A percentile compares a stretch with the other conserved stretches of the same genome.
Evolutionary conservation across 2,888 invertebrate genomes (phyloP).

Genomic region (Caenorhabditis sp.): DNA sequence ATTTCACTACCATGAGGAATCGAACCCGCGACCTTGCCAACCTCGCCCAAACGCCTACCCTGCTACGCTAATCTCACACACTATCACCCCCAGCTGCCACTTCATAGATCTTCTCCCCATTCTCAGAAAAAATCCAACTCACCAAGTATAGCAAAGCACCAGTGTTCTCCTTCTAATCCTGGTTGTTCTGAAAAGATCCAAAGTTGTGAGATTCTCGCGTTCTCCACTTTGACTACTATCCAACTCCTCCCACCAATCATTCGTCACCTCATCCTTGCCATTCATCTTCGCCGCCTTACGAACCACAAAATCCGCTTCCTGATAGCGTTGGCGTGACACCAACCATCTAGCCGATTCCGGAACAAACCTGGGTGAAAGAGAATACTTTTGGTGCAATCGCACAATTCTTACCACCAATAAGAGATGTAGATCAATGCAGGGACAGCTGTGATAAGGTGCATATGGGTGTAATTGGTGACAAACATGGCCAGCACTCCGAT

Average conservation of each 20-base stretch:
- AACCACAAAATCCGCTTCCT: slow-evolving; percentile 66
- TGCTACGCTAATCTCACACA: too few species aligned
- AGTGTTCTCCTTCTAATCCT: slow-evolving; percentile 61
- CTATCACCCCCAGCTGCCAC: too few species aligned
- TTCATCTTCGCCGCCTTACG: slow-evolving; percentile 62
- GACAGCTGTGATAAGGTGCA: slow-evolving; percentile 65
- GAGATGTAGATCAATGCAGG: slow-evolving; percentile 67
- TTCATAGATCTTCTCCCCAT: too few species aligned
- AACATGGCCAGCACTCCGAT: slow-evolving; percentile 60
- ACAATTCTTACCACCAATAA: slow-evolving; percentile 70
- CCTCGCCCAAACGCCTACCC: too few species aligned
- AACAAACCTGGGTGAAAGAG: slow-evolving; percentile 64
- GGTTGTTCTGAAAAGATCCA: slow-evolving; percentile 66
- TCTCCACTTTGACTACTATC: slow-evolving; percentile 17
- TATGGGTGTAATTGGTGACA: slow-evolving; percentile 67
- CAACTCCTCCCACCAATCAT: slow-evolving; percentile 62
- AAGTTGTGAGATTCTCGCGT: slow-evolving; percentile 11
- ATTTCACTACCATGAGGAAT: too few species aligned
- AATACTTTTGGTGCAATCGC: too few species aligned
- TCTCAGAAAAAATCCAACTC: background rate
- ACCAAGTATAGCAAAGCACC: slow-evolving; percentile 65
- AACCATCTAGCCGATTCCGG: slow-evolving; percentile 69
- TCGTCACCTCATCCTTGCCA: slow-evolving; percentile 52
- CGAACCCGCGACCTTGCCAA: too few species aligned
- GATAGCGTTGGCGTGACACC: slow-evolving; percentile 62